Base-by-base conservation (phyloP, 2,797 vertebrate species). In the Varecia variegata region DNA sequence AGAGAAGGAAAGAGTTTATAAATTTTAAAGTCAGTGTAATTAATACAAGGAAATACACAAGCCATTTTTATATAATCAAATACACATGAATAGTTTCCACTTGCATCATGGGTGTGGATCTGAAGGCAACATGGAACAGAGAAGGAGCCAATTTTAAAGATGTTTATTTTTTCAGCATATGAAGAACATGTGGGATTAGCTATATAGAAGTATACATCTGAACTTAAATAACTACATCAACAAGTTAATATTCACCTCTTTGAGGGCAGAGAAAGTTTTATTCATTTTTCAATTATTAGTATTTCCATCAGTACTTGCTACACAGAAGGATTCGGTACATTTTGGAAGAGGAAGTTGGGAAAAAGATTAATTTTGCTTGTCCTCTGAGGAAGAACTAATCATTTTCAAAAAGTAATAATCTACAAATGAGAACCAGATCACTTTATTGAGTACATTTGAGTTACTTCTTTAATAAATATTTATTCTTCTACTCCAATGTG, bases 1-100 rank as follows among this genome's bases (percentile, higher is more conserved):
- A 47, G 83, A 93, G 84, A 70, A 90, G 90, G 96, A 97, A 93
- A 95, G 86, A 76, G 86, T 93, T 96, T 86, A 80, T 95, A 92
- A 92, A 88, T 76, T 94, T 94, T 95, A 38, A 68, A 92, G 68
- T 84, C 80, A 58, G n/a, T 70, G 76, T 92, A 96, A 95, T 96
- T 97, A 96, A 88, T 88, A 93, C 62, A 93, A 95, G 79, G 85
- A 83, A 95, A 94, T 92, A 90, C 40, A 85, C 92, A 90, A 82
- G 45, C 81, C 88, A 43, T 83, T 90, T 95, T 76, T 62, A 27
- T 60, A 43, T 93, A 97, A 97, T 97, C 71, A 73, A 97, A 96
- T 65, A 73, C 96, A 97, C 54, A 87, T 95, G 96, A 88, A 71
- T 8, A 73, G 21, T 95, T 95, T 95, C 96, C 92, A 77, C 40